A percentile compares a stretch with the other conserved stretches of the same genome.
These are phyloP conservation scores for Natator depressus DNA, from an alignment of 2,113 vertebrate genomes.

Conservation along the genomic window DNA sequence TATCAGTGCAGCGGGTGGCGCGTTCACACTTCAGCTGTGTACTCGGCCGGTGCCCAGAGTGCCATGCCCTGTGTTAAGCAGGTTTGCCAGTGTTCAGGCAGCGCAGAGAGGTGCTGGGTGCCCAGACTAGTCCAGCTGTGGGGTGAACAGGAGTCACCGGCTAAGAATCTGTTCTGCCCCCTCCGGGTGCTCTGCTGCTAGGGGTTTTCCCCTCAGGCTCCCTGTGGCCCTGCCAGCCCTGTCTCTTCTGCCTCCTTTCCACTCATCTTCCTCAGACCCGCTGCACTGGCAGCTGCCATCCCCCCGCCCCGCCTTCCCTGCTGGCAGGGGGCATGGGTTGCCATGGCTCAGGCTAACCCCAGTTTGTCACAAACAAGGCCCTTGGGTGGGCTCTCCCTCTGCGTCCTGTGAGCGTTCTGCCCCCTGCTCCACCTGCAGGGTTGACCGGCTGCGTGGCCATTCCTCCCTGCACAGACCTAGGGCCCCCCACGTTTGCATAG, in stretches of 20 bases:
- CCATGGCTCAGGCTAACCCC: not conserved
- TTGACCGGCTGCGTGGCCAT: not conserved
- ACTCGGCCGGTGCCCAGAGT: not conserved
- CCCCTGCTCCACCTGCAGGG: not conserved
- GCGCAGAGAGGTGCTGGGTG: not conserved
- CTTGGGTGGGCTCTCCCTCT: not conserved
- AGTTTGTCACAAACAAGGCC: not conserved
- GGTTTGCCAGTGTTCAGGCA: not conserved
- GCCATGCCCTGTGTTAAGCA: not conserved
- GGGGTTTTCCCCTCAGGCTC: not conserved
- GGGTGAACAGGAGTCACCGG: not conserved
- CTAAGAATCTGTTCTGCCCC: not conserved
- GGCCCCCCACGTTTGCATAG: not conserved
- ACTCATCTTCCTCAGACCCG: not conserved
- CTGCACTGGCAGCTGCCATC: not conserved
- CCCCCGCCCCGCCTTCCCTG: not conserved
- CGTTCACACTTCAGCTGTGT: too few relatives aligned
- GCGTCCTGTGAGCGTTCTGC: too few relatives aligned
- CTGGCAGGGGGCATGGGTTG: fast-evolving
- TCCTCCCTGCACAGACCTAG: not conserved
- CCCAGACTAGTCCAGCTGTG: not conserved
- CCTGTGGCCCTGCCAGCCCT: not conserved
- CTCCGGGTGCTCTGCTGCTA: not conserved
- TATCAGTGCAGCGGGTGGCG: too few relatives aligned
- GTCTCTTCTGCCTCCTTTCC: not conserved